phyloP scores from a whole-genome alignment of 2,797 vertebrate genomes.

The Sebastes dallii region DNA sequence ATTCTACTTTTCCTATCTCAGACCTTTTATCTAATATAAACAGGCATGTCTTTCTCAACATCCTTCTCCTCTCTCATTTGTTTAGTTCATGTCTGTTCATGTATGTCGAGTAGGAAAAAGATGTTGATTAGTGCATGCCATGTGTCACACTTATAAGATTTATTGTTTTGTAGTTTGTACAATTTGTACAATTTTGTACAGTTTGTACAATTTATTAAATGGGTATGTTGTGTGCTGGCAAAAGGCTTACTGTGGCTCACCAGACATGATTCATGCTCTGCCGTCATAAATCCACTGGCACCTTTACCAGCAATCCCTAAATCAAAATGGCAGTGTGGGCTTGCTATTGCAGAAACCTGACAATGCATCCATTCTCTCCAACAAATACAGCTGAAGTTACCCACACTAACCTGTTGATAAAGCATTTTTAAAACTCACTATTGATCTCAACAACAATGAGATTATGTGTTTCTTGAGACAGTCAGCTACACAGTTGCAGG shows the following conservation, averaged over 20 bases:
- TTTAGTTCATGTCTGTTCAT: too few relatives aligned
- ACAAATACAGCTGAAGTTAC: neutral
- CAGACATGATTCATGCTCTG: constrained; percentile 50
- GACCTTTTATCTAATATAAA: neutral
- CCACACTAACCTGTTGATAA: neutral
- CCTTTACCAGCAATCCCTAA: constrained; percentile 16
- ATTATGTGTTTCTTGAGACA: neutral
- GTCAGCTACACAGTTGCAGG: neutral
- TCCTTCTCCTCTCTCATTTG: neutral
- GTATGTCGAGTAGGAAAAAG: too few relatives aligned
- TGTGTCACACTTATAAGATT: too few relatives aligned
- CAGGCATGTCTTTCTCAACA: neutral
- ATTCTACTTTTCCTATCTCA: neutral
- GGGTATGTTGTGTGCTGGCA: constrained; percentile 30
- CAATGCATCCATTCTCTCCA: neutral
- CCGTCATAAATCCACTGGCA: constrained; percentile 51
- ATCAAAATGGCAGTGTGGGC: constrained; percentile 11
- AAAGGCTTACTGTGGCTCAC: constrained; percentile 8
- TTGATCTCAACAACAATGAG: neutral
- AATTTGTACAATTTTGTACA: too few relatives aligned
- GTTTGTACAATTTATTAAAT: constrained; percentile 21
- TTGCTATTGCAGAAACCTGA: constrained; percentile 8
- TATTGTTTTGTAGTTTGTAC: too few relatives aligned
- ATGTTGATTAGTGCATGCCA: too few relatives aligned
- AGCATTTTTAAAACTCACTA: neutral